Evolutionary conservation across 1,140 invertebrate genomes (phyloP), one percentile per base, ranked within the genome.

Genomic region (Lepidotrigona ventralis): DNA sequence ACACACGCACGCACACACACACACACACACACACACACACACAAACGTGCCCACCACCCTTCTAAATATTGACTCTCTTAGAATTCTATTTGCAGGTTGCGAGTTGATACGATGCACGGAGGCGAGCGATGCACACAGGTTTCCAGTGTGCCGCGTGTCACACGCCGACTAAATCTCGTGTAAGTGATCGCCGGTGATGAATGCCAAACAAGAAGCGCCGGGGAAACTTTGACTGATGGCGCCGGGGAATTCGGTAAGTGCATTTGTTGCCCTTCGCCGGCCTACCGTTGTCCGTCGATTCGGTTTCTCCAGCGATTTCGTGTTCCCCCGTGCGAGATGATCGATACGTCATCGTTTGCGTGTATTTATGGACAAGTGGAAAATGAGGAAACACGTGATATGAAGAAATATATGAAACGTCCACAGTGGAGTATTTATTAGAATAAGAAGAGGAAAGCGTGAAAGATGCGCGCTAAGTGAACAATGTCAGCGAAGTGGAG

Each of bases 41-140:
- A 39, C 33, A 39, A 2, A 46, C 39, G 39, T 8, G 39, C 39
- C 39, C 39, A 46, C 39, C 39, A 56, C 29, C 33, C 53, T 56
- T 58, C 26, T 54, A 74, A 81, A 81, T 74, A 81, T 74, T 74
- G 51, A 81, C 58, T 81, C 46, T 63, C 46, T 60, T 81, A 64
- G 58, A 74, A 63, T 66, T 21, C 29, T 63, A 54, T 74, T 81
- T 63, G 8, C 68, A 46, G 54, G n/a, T 53, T 70, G 63, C 19
- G 15, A 70, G 19, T 29, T 60, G 54, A 39, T 29, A 53, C 46
- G 39, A 26, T 46, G 56, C 6, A 33, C 9, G 39, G 14, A 29
- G 39, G n/a, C 19, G 39, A 56, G 46, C 23, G 46, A 15, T 29
- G 64, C 19, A 33, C 15, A 39, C 8, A 23, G 5, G 68, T 23